Base-by-base conservation (phyloP, 2,797 vertebrate genomes). In the Danio choprae region DNA sequence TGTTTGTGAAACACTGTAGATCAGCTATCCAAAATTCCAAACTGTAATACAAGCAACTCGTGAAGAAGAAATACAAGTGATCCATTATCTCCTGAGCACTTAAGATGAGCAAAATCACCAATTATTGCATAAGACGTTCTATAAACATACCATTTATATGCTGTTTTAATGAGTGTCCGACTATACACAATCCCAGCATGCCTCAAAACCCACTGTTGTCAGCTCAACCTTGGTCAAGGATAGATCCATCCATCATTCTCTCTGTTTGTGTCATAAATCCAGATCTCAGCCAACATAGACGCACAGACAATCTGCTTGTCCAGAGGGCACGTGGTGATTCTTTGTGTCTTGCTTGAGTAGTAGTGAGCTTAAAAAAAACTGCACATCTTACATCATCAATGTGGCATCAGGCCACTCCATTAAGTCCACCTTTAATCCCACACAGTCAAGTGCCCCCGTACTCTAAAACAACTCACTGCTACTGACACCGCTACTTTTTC, bases 191-290 rank as follows among this genome's bases (percentile, higher is more conserved):
- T 68, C 43, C 16, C 18, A 65, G 62, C 55, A 53, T 55, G 60
- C 44, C 46, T 64, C 59, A 68, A 22, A 50, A 48, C 53, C 75
- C 60, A 50, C 20, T 41, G 62, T 63, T 20, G 55, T 73, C 76
- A 60, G 64, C 64, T 83, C 29, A 83, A 75, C 81, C 81, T 83
- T 83, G 71, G 41, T 71, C 76, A 83, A 83, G 64, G 71, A 74
- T 56, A 83, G n/a, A 74, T 20, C 46, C 56, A 79, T 79, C 69
- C 76, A 77, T 82, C 60, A 74, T n/a, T n/a, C n/a, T n/a, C n/a
- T n/a, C n/a, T n/a, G n/a, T n/a, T n/a, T n/a, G n/a, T n/a, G n/a
- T n/a, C n/a, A n/a, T n/a, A n/a, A n/a, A n/a, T n/a, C n/a, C n/a
- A n/a, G n/a, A n/a, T n/a, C n/a, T n/a, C n/a, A n/a, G n/a, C n/a